Evolutionary conservation across 1,140 invertebrate genomes (phyloP).

Genomic region (Eupristina koningsbergeri): DNA sequence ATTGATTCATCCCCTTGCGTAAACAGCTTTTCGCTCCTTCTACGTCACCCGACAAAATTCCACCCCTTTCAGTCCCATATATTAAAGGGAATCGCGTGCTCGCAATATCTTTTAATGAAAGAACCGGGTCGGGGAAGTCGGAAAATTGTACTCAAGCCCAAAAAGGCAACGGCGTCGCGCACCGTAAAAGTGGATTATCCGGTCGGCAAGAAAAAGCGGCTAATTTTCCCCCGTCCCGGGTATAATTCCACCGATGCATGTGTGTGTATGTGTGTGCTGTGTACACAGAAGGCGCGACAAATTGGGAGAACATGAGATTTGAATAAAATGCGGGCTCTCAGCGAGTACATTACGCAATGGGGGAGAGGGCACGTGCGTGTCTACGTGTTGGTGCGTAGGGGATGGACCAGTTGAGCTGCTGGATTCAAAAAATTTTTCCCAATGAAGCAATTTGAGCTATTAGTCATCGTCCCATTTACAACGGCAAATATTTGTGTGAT

Average conservation of each 20-base stretch:
- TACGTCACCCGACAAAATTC: not conserved
- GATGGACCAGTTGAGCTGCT: fast-evolving
- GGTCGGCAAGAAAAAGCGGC: conserved; percentile 6
- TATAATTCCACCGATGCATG: not conserved
- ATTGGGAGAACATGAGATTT: conserved; percentile 41
- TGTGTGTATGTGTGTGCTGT: not conserved
- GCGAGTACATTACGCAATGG: not conserved
- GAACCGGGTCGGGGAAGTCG: not conserved
- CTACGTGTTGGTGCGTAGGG: not conserved
- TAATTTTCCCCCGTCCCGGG: conserved; percentile 25
- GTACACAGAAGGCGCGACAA: conserved; percentile 42
- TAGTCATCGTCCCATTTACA: not conserved
- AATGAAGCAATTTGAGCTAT: not conserved
- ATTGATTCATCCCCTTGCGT: not conserved
- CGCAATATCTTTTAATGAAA: conserved; percentile 46
- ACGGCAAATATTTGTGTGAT: not conserved
- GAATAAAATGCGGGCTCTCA: conserved; percentile 42
- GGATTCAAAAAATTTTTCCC: not conserved
- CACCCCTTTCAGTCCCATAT: not conserved
- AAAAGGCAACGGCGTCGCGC: conserved; percentile 3
- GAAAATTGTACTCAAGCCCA: conserved; percentile 34
- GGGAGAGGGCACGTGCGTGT: not conserved
- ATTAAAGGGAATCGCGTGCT: conserved; percentile 10
- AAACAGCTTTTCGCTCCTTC: not conserved
- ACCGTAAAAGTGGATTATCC: conserved; percentile 41